Conservation (phyloP, 2,888 invertebrate species). For the Noctua pronuba region DNA sequence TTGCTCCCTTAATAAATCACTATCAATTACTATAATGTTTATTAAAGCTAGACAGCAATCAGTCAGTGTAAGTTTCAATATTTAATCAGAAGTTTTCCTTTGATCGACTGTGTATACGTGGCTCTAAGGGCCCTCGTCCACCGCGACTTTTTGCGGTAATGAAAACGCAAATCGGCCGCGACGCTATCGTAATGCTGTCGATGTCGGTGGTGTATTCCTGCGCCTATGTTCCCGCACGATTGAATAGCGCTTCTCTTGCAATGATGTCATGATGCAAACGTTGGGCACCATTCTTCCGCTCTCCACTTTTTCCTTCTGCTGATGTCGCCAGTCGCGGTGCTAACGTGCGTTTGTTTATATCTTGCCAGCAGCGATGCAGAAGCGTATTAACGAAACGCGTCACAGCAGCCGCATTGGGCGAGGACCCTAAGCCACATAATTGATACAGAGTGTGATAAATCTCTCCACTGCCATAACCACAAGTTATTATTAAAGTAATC, state of each 20-base stretch:
- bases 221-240: background rate
- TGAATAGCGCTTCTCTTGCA: background rate
- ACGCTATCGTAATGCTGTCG: too few relatives aligned
- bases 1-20: constrained; percentile 31
- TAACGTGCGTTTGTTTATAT: background rate
- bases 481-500: constrained; percentile 43
- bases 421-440: constrained; percentile 13
- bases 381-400: background rate
- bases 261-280: background rate
- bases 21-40: constrained; percentile 26
- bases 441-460: constrained; percentile 42
- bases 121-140: background rate
- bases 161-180: background rate
- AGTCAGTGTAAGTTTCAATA: constrained; percentile 37
- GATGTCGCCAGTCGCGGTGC: background rate
- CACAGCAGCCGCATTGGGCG: background rate
- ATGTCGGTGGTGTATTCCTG: too few relatives aligned
- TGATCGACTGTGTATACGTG: constrained; percentile 21
- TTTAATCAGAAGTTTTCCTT: constrained; percentile 37
- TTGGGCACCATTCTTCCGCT: background rate
- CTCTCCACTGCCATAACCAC: constrained; percentile 20
- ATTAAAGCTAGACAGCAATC: constrained; percentile 33
- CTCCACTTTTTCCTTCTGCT: background rate
- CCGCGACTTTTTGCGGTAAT: background rate
- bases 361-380: background rate